Evolutionary conservation across 2,888 invertebrate species (phyloP), one percentile per base, ranked within the genome.

Genomic region (Andrena camellia): DNA sequence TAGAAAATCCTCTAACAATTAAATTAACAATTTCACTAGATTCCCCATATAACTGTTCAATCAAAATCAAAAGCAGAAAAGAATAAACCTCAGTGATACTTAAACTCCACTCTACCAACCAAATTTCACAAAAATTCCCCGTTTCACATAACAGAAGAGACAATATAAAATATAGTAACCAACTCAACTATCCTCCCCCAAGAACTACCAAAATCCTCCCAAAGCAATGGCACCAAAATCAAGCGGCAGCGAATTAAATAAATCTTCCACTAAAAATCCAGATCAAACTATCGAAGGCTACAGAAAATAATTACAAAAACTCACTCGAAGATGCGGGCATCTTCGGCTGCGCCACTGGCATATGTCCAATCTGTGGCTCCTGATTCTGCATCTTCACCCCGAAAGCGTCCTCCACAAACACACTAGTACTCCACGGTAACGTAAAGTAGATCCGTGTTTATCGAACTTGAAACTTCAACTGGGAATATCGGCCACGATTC

Each of bases 261-360:
- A 42, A 42, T 42, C 10, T 13, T 13, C 13, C 42, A 1, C 4
- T 4, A 42, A 42, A 10, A 35, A 8, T 17, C 8, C 8, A 6
- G 1, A 31, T 13, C 2, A n/a, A 23, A 48, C 13, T 10, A 5
- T 17, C 0, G 2, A 0, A 5, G n/a, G 0, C 10, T 10, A 26
- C 13, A 26, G 57, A 52, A 70, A 54, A 52, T 10, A 2, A n/a
- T 3, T 35, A 0, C 17, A 17, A 42, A 42, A 31, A 78, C 93
- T 93, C 90, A 94, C 93, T 94, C 35, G 93, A 93, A 23, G 93
- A 92, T 0, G 93, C 87, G 26, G 91, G 92, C 90, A 93, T 91
- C 80, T 93, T 94, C 2, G 90, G 87, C 35, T 90, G 89, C 17
- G 89, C 20, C 10, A 86, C 86, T 2, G 85, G 77, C 62, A 92